These are phyloP conservation scores for Furnarius figulus DNA, from an alignment of 2,113 vertebrate species.

Conservation along the genomic window DNA sequence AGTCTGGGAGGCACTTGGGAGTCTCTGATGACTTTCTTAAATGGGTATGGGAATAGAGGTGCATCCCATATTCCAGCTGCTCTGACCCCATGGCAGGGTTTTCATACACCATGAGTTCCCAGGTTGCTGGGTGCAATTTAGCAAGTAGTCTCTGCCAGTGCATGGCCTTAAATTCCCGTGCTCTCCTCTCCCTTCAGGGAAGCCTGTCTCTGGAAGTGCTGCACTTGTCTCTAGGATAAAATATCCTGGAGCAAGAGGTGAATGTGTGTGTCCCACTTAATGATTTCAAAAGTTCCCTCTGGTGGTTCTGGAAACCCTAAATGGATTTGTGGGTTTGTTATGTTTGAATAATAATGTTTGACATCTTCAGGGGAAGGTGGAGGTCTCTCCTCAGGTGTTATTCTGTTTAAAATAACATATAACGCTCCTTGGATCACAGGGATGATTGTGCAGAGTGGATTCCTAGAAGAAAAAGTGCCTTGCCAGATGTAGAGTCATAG, in stretches of 20 bases:
- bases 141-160: neutral
- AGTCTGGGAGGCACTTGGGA: neutral
- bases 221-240: neutral
- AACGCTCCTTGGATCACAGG: neutral
- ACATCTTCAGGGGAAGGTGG: neutral
- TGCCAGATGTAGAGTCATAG: fast-evolving
- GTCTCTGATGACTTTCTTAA: neutral
- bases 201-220: neutral
- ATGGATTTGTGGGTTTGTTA: neutral
- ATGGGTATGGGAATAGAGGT: neutral
- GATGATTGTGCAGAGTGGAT: neutral
- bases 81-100: neutral
- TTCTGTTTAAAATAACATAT: neutral
- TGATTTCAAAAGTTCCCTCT: neutral
- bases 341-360: neutral
- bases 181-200: neutral
- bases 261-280: fast-evolving
- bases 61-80: neutral
- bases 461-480: neutral
- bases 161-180: neutral
- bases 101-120: fast-evolving
- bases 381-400: neutral
- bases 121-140: neutral
- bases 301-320: neutral
- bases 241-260: neutral